Conservation (phyloP, 2,888 invertebrate genomes). For the Eumacrocentrus americanus region DNA sequence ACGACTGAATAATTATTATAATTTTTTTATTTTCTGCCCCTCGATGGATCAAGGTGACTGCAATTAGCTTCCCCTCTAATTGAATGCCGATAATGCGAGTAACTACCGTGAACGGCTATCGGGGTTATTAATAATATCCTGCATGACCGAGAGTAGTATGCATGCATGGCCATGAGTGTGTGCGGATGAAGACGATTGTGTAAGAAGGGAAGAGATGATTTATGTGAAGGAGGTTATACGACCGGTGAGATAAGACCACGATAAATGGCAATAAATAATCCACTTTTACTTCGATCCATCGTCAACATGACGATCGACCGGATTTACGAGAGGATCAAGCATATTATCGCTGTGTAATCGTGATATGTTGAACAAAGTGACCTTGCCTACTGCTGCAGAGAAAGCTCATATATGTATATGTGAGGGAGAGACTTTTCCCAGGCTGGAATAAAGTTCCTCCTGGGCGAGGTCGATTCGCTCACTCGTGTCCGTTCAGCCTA, state of each 20-base stretch:
- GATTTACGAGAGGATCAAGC: background rate
- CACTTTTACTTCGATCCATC: background rate
- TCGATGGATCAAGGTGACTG: background rate
- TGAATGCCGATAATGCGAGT: conserved; percentile 8
- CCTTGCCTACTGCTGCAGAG: too few species aligned
- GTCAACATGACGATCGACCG: background rate
- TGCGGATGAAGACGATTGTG: too few species aligned
- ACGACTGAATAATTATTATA: too few species aligned
- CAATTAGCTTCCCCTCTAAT: background rate
- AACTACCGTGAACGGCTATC: conserved; percentile 4
- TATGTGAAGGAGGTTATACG: background rate
- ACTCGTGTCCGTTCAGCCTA: conserved; percentile 3
- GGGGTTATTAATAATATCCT: conserved; percentile 2
- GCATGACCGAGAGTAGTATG: too few species aligned
- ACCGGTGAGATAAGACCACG: background rate
- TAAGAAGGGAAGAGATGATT: background rate
- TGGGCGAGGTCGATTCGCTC: conserved; percentile 14
- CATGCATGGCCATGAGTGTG: background rate
- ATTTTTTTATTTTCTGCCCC: background rate
- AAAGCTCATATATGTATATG: background rate
- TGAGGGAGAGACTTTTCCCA: background rate
- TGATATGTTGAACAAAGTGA: background rate
- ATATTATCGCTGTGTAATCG: background rate
- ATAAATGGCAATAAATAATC: background rate
- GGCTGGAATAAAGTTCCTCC: background rate